Evolutionary conservation across 2,113 vertebrate species (phyloP).

Genomic region (Stigmatopora nigra): DNA sequence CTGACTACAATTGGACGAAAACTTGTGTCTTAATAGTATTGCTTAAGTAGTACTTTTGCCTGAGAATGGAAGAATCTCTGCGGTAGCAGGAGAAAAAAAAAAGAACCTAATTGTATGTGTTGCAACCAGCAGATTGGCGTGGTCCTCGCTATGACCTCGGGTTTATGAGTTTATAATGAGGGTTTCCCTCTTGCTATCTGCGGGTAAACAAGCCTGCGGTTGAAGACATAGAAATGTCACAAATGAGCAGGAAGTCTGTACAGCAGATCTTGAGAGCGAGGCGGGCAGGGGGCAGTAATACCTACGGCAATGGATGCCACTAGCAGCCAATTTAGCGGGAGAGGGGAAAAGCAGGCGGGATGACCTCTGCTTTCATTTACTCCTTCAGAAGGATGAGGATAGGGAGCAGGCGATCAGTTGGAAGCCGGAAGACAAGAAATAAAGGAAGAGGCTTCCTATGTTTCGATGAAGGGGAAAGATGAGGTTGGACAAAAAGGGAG

Average conservation of each 20-base stretch:
- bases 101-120: slow-evolving; percentile 13
- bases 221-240: slow-evolving; percentile 59
- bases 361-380: slow-evolving; percentile 69
- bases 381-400: slow-evolving; percentile 58
- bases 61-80: not conserved
- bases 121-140: slow-evolving; percentile 32
- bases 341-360: slow-evolving; percentile 57
- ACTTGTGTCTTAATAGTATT: not conserved
- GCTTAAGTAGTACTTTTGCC: slow-evolving; percentile 1
- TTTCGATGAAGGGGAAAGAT: slow-evolving; percentile 53
- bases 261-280: slow-evolving; percentile 45
- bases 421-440: slow-evolving; percentile 53
- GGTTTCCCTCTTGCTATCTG: slow-evolving; percentile 58
- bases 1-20: not conserved
- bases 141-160: slow-evolving; percentile 55
- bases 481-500: slow-evolving; percentile 38
- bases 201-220: slow-evolving; percentile 59
- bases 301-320: slow-evolving; percentile 51
- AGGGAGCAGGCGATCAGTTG: slow-evolving; percentile 55
- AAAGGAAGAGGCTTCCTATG: slow-evolving; percentile 60
- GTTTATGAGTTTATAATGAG: slow-evolving; percentile 57
- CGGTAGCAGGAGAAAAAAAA: slow-evolving; percentile 1
- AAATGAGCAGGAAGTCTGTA: slow-evolving; percentile 64
- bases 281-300: slow-evolving; percentile 43
- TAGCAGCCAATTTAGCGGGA: slow-evolving; percentile 72